Percentiles rank a stretch among this genome's conserved stretches.
phyloP scores from a whole-genome alignment of 2,888 invertebrate genomes.

The Helleia helle region DNA sequence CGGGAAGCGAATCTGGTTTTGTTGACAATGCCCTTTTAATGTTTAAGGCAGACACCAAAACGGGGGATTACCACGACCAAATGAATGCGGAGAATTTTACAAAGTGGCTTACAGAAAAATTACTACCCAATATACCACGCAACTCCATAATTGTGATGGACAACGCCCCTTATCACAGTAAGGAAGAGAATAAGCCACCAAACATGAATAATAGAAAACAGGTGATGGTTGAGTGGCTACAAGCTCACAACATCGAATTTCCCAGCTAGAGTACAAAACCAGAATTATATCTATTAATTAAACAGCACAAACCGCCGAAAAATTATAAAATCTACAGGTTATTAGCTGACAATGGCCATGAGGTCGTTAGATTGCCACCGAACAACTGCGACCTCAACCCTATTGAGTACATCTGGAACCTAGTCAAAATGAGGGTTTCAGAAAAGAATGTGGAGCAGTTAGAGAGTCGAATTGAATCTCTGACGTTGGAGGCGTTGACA shows the following conservation, averaged over 20 bases:
- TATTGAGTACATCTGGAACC: constrained; percentile 25
- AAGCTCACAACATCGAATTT: constrained; percentile 21
- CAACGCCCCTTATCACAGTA: constrained; percentile 12
- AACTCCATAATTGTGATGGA: constrained; percentile 14
- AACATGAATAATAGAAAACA: constrained; percentile 12
- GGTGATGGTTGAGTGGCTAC: constrained; percentile 22
- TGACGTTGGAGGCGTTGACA: constrained; percentile 12
- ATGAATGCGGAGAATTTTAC: constrained; percentile 16
- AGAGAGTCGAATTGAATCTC: constrained; percentile 11
- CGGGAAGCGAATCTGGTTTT: constrained; percentile 19
- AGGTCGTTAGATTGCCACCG: constrained; percentile 30
- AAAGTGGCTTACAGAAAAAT: constrained; percentile 18
- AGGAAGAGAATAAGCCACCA: constrained; percentile 6
- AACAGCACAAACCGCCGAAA: constrained; percentile 19
- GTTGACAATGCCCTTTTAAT: constrained; percentile 14
- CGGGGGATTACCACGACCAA: constrained; percentile 15
- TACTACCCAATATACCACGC: constrained; percentile 15
- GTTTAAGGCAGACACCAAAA: constrained; percentile 12
- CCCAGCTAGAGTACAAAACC: constrained; percentile 21
- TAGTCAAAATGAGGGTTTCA: constrained; percentile 9
- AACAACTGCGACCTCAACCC: no score
- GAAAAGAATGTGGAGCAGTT: constrained; percentile 13
- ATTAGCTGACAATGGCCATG: constrained; percentile 26
- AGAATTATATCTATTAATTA: constrained; percentile 22
- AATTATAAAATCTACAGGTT: constrained; percentile 29